Evolutionary conservation across 2,888 invertebrate species (phyloP), one percentile per base, ranked within the genome.

Genomic region (Andrena trimmerana): DNA sequence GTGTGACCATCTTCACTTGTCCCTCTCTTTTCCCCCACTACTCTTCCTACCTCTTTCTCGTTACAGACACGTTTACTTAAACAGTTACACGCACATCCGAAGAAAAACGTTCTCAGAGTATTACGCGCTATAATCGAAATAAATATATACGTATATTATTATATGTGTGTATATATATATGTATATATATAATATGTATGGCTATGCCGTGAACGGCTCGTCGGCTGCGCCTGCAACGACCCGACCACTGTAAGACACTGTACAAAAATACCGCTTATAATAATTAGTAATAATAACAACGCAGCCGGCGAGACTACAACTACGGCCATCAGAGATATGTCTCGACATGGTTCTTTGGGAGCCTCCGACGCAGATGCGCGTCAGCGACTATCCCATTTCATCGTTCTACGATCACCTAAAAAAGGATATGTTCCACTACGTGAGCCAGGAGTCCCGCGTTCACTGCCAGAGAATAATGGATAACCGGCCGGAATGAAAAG

Each of bases 201-300:
- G 81, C 63, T 84, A 84, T 74, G 88, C 88, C 90, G 88, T 83
- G 86, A 84, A 81, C 74, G 84, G 74, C 88, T 90, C 91, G 89
- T 88, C 90, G 90, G 89, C 90, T 89, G 91, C 90, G 90, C 88
- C 89, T 89, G 90, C 89, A 91, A 91, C 90, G 90, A 91, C 88
- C 88, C 81, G 88, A 92, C 86, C 86, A 90, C 90, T 92, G 92
- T 92, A 92, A 92, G 92, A 92, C 90, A 91, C 91, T 92, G 93
- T 93, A 93, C 92, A 93, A 93, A 93, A 93, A 93, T 93, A 93
- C 92, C 91, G 91, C 90, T 91, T 92, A 92, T 92, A 89, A 89
- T 88, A 88, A 86, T 88, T 89, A 87, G 84, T 85, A 86, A 90
- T 86, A 85, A 87, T 89, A 89, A 86, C 87, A 87, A 89, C 90